These are phyloP conservation scores for Polypedilum vanderplanki DNA, from an alignment of 1,140 invertebrate genomes.

Conservation along the genomic window DNA sequence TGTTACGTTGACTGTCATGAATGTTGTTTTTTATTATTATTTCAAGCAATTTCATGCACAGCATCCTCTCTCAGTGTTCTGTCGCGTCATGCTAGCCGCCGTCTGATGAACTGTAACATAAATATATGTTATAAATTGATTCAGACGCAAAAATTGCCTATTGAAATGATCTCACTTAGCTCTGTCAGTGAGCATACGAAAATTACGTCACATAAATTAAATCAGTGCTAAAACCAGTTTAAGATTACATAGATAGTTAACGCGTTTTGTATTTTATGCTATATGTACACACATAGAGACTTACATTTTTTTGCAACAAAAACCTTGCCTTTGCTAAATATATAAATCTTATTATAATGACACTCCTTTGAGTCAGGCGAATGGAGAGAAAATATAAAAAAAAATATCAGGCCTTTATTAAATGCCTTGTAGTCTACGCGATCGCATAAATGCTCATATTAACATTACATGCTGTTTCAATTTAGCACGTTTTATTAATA, in stretches of 20 bases:
- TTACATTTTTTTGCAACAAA: conserved; percentile 23
- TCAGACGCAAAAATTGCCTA: conserved; percentile 16
- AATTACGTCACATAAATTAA: conserved; percentile 29
- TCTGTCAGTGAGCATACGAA: conserved; percentile 1
- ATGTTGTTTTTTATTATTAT: conserved; percentile 2
- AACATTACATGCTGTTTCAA: neutral
- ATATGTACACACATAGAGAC: neutral
- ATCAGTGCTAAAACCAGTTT: conserved; percentile 24
- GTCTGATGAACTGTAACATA: conserved; percentile 11
- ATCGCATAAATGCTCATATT: neutral
- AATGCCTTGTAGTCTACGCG: conserved; percentile 24
- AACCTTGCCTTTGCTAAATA: conserved; percentile 16
- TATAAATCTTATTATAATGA: conserved; percentile 29
- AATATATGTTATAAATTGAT: neutral
- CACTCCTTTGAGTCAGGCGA: conserved; percentile 8
- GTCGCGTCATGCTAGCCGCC: neutral
- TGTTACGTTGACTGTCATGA: neutral
- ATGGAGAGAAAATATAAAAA: neutral
- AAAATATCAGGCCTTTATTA: conserved; percentile 16
- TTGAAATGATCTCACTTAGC: neutral
- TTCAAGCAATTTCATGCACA: conserved; percentile 12
- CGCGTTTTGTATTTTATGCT: conserved; percentile 16
- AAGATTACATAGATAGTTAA: conserved; percentile 26
- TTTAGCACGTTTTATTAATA: neutral
- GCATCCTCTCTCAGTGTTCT: conserved; percentile 3